phyloP scores from a whole-genome alignment of 2,113 vertebrate species.

The Sus scrofa region T2T-Sscrofa CM000812.6:199459001-199459500 shows the following conservation, averaged over 20 bases:
- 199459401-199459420: not conserved
- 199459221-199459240: not conserved
- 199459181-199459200: not conserved
- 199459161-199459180: not conserved
- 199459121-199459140: not conserved
- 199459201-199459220: not conserved
- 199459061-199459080: not conserved
- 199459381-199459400: no score
- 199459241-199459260: not conserved
- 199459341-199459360: not conserved
- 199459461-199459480: slow-evolving; percentile 22
- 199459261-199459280: not conserved
- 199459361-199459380: not conserved
- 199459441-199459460: not conserved
- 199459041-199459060: not conserved
- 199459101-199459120: slow-evolving; percentile 14
- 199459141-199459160: not conserved
- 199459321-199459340: not conserved
- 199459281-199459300: not conserved
- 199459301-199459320: not conserved
- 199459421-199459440: not conserved
- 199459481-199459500: slow-evolving; percentile 5
- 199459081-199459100: slow-evolving; percentile 46
- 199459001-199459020: not conserved
- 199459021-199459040: not conserved